Percentiles rank a stretch among this genome's conserved stretches.
Evolutionary conservation across 2,113 vertebrate genomes (phyloP).

Genomic region (Progne subis): DNA sequence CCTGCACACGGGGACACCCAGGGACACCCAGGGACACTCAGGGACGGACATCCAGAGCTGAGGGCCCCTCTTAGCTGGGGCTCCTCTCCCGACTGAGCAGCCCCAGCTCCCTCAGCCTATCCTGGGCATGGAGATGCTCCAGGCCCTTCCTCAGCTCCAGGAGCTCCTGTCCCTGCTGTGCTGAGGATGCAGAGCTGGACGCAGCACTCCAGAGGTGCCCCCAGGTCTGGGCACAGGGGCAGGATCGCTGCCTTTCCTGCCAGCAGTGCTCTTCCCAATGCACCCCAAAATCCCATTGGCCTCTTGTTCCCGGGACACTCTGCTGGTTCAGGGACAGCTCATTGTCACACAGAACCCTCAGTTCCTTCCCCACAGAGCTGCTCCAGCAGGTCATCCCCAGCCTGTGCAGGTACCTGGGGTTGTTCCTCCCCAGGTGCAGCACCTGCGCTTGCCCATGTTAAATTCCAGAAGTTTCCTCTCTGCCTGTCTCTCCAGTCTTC

Average conservation of each 20-base stretch:
- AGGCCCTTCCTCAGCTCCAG: not conserved
- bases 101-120: not conserved
- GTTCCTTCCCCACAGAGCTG: not conserved
- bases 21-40: not conserved
- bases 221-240: not conserved
- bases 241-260: not conserved
- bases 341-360: too few species aligned
- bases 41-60: not conserved
- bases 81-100: not conserved
- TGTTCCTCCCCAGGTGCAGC: not conserved
- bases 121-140: not conserved
- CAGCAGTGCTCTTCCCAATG: not conserved
- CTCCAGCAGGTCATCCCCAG: not conserved
- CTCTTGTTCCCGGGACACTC: not conserved
- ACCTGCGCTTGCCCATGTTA: rapidly evolving
- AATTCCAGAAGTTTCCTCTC: not conserved
- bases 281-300: not conserved
- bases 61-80: not conserved
- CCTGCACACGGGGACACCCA: not conserved
- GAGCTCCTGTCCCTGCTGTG: not conserved
- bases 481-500: not conserved
- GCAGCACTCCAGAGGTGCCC: not conserved
- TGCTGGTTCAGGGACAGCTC: not conserved
- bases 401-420: not conserved
- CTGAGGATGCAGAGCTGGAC: not conserved